Evolutionary conservation across 2,797 vertebrate species (phyloP).

Genomic region (Distichodus sexfasciatus): DNA sequence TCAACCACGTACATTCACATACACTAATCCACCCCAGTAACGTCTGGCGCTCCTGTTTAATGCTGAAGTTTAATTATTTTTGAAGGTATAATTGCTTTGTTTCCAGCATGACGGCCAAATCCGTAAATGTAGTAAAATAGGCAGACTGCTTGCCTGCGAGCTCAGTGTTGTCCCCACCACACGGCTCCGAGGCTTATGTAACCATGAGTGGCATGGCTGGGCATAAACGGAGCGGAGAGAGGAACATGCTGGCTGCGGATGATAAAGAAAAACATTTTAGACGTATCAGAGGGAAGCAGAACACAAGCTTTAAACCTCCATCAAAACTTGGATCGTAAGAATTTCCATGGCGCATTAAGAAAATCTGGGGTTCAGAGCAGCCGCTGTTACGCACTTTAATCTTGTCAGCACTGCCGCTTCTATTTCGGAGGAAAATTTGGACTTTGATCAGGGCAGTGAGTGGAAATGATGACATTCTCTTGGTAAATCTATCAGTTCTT

Average conservation of each 20-base stretch:
- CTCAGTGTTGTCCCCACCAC: constrained; percentile 19
- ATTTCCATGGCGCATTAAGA: constrained; percentile 33
- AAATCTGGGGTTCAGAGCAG: constrained; percentile 21
- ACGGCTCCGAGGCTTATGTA: constrained; percentile 31
- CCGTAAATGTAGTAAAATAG: constrained; percentile 29
- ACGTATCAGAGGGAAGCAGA: constrained; percentile 42
- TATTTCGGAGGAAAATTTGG: constrained; percentile 17
- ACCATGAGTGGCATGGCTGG: constrained; percentile 26
- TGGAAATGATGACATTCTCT: neutral
- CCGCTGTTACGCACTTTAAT: constrained; percentile 27
- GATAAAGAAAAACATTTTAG: constrained; percentile 42
- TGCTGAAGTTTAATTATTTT: constrained; percentile 6
- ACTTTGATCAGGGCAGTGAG: constrained; percentile 13
- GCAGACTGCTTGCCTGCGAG: constrained; percentile 18
- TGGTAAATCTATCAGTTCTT: constrained; percentile 24
- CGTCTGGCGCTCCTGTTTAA: constrained; percentile 16
- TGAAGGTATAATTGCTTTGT: neutral
- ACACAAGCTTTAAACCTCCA: constrained; percentile 39
- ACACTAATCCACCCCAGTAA: constrained; percentile 3
- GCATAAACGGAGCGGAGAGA: constrained; percentile 20
- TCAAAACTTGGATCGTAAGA: constrained; percentile 28
- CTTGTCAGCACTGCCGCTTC: constrained; percentile 23
- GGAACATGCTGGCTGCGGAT: constrained; percentile 34
- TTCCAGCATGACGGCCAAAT: constrained; percentile 2
- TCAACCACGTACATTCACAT: neutral